Evolutionary conservation across 2,888 invertebrate species (phyloP).

Genomic region (Drosophila pseudotalamancana): DNA sequence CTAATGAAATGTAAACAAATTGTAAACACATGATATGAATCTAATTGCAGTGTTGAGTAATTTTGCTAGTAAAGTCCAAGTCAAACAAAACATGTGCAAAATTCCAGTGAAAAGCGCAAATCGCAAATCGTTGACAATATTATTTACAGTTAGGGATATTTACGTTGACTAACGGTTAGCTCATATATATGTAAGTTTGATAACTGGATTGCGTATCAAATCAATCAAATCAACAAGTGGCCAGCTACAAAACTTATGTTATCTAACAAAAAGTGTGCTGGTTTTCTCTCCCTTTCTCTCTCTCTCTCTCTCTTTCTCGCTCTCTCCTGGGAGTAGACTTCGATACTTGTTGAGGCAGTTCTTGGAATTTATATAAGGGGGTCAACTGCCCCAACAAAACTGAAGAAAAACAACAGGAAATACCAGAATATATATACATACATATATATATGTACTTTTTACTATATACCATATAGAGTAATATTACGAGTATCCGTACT

Average conservation of each 20-base stretch:
- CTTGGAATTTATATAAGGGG: slow-evolving; percentile 24
- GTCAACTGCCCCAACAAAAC: slow-evolving; percentile 12
- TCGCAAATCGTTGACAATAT: slow-evolving; percentile 20
- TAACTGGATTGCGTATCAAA: slow-evolving; percentile 32
- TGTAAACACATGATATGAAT: neutral
- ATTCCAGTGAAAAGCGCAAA: slow-evolving; percentile 4
- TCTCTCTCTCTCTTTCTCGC: neutral
- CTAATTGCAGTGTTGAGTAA: neutral
- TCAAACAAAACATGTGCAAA: slow-evolving; percentile 25
- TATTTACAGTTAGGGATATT: slow-evolving; percentile 17
- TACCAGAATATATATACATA: slow-evolving; percentile 36
- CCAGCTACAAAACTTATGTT: slow-evolving; percentile 3
- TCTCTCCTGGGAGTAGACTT: neutral
- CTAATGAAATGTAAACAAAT: neutral
- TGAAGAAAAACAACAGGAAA: slow-evolving; percentile 53
- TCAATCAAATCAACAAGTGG: slow-evolving; percentile 28
- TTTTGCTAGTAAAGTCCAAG: slow-evolving; percentile 5
- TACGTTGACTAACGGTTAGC: neutral
- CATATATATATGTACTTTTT: slow-evolving; percentile 35
- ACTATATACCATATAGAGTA: no score
- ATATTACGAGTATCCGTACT: neutral
- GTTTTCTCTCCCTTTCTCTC: neutral
- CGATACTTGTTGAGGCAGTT: slow-evolving; percentile 30
- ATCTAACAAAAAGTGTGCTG: slow-evolving; percentile 10
- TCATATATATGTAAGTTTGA: slow-evolving; percentile 2